Evolutionary conservation across 2,797 vertebrate genomes (phyloP).

Genomic region (Cossypha dichroa): DNA sequence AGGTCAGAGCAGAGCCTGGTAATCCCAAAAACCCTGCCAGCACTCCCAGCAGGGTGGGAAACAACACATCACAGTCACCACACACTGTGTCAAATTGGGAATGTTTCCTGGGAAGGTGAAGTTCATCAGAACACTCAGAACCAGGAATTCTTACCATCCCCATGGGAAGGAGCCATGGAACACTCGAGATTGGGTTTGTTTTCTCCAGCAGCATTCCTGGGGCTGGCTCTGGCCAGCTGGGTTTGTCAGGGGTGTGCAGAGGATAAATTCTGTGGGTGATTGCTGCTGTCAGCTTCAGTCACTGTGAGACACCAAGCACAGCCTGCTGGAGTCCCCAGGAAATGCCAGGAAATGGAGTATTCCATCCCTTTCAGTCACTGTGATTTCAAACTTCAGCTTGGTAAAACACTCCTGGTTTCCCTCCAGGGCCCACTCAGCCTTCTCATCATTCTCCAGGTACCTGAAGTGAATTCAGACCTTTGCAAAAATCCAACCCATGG

Average conservation of each 20-base stretch:
- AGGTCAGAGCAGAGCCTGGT: neutral
- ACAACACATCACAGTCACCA: neutral
- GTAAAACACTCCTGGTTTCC: neutral
- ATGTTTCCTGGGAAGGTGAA: neutral
- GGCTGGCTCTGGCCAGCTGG: neutral
- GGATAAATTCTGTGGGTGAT: neutral
- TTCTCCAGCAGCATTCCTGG: neutral
- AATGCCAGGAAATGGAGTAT: neutral
- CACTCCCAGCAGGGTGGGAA: neutral
- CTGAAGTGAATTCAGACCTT: neutral
- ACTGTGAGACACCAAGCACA: rapidly evolving
- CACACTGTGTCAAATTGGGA: neutral
- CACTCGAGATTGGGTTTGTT: rapidly evolving
- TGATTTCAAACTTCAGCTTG: neutral
- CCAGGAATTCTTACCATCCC: rapidly evolving
- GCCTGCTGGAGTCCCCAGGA: neutral
- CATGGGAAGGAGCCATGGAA: rapidly evolving
- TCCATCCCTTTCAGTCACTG: rapidly evolving
- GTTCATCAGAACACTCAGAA: neutral
- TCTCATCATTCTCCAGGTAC: neutral
- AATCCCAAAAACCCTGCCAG: neutral
- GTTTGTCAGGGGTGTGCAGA: neutral
- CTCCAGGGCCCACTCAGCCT: neutral
- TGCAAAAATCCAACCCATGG: neutral
- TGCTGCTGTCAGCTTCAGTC: neutral